These are phyloP conservation scores for Leptinotarsa juncta DNA, from an alignment of 2,888 invertebrate species.

Conservation along the genomic window DNA sequence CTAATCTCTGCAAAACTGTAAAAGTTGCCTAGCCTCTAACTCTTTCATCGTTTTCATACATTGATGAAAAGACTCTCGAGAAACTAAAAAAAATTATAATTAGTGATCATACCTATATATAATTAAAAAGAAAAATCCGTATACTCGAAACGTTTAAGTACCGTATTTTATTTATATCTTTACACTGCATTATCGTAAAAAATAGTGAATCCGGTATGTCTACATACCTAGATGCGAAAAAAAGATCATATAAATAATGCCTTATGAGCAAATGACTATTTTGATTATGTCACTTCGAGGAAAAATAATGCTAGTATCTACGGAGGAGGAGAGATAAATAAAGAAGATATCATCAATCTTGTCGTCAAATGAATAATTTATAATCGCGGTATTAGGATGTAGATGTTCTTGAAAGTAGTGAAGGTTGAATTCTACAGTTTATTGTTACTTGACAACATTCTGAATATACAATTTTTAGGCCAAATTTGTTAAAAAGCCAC, in stretches of 20 bases:
- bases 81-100: too few species aligned
- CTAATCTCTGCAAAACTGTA: too few species aligned
- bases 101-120: too few species aligned
- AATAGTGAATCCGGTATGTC: not conserved
- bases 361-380: conserved; percentile 2
- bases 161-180: too few species aligned
- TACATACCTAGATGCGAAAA: not conserved
- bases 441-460: not conserved
- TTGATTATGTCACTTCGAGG: too few species aligned
- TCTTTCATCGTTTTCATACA: too few species aligned
- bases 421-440: not conserved
- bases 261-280: not conserved
- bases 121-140: too few species aligned
- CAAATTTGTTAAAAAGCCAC: too few species aligned
- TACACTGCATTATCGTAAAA: not conserved
- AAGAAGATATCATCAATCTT: not conserved
- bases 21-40: too few species aligned
- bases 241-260: not conserved
- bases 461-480: not conserved
- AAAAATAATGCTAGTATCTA: too few species aligned
- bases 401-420: conserved; percentile 1
- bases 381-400: not conserved
- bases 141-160: too few species aligned
- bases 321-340: not conserved
- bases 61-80: too few species aligned